Evolutionary conservation across 2,797 vertebrate genomes (phyloP), one percentile per base, ranked within the genome.

Genomic region (Tenualosa ilisha): DNA sequence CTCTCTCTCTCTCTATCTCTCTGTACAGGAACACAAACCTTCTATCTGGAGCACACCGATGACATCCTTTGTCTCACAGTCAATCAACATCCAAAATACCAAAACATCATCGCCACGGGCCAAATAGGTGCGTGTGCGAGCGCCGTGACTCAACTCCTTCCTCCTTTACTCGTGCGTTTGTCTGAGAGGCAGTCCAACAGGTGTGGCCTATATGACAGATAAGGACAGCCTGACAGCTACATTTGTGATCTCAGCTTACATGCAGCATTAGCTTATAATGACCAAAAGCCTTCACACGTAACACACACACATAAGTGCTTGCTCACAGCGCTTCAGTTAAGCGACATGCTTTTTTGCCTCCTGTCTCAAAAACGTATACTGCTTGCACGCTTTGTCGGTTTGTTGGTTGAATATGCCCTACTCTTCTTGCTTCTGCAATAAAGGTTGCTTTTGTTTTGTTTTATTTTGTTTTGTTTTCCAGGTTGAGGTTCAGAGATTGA

Each of bases 81-180:
- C 93, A 99, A 99, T 85, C 98, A 99, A 85, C 98, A 99, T 87
- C 98, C 98, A 3, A 99, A 99, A 90, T 99, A 98, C 92, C 97
- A 97, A 83, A 98, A 99, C 37, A 84, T 99, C 90, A 97, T 99
- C 85, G 98, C 98, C 63, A 99, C 97, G 1, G 98, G 98, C 84
- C 98, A 99, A 94, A 99, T 99, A 75, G 98, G 98, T 99, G 95
- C 89, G 97, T 12, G 31, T 75, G 50, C 90, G 97, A 6, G 31
- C 43, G 68, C 68, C 68, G 3, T 68, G 63, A 13, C 63, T 31
- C 20, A 31, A 13, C 63, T 9, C 0, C 26, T 37, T 9, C 0
- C 26, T 68, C 24, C 7, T 68, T 3, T 68, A 3, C 31, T 17
- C 3, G 13, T 84, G 61, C 31, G 49, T 59, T 37, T 86, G 50